Conservation (phyloP, 1,140 invertebrate species). For the Brachionus koreanus region DNA sequence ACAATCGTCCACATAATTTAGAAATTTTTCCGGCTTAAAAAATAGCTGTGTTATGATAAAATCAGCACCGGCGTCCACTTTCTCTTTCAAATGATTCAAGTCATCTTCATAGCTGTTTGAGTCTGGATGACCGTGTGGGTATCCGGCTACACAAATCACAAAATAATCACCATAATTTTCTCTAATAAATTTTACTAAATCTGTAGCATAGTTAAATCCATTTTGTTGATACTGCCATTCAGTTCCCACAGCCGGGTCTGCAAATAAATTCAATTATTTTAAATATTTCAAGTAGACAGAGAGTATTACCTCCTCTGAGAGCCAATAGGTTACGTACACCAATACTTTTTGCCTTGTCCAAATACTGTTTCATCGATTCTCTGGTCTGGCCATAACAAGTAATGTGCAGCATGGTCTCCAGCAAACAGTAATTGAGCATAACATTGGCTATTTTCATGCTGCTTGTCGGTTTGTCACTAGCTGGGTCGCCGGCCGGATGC, state of each 20-base stretch:
- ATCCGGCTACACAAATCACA: constrained; percentile 69
- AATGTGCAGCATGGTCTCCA: constrained; percentile 67
- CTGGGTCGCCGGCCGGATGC: constrained; percentile 65
- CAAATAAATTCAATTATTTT: constrained; percentile 45
- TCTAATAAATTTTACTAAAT: constrained; percentile 66
- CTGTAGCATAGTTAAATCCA: constrained; percentile 64
- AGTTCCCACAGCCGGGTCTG: constrained; percentile 54
- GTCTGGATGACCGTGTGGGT: constrained; percentile 70
- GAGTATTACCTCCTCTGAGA: constrained; percentile 59
- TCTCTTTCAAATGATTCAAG: constrained; percentile 66
- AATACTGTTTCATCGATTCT: constrained; percentile 58
- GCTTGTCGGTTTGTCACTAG: constrained; percentile 62
- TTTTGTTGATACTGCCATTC: constrained; percentile 57
- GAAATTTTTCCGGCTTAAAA: constrained; percentile 65
- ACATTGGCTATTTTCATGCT: constrained; percentile 64
- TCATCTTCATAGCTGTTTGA: constrained; percentile 65
- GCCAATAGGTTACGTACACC: constrained; percentile 65
- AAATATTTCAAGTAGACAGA: neutral
- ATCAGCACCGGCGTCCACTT: constrained; percentile 71
- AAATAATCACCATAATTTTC: constrained; percentile 66
- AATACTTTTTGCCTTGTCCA: constrained; percentile 61
- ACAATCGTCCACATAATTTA: constrained; percentile 67
- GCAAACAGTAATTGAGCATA: constrained; percentile 63
- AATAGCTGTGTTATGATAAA: constrained; percentile 74
- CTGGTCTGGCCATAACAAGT: constrained; percentile 61